Evolutionary conservation across 2,888 invertebrate genomes (phyloP).

Genomic region (Ennomos erosarius): DNA sequence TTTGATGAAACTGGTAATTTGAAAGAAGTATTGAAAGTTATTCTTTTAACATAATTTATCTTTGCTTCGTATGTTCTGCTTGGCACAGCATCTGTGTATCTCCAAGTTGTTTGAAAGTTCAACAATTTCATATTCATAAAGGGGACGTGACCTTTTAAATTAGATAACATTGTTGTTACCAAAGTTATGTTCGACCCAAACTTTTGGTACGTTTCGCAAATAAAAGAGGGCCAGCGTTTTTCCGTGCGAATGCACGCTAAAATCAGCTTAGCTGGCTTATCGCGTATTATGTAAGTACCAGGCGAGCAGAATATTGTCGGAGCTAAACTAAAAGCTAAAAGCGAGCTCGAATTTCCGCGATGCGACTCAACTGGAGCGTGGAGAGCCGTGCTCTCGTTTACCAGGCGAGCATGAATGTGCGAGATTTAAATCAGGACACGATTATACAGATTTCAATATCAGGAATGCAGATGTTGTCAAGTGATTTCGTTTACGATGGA

Average conservation of each 20-base stretch:
- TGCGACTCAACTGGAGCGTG: constrained; percentile 36
- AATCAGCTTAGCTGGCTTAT: constrained; percentile 26
- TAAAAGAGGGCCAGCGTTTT: constrained; percentile 12
- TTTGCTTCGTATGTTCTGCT: too few species aligned
- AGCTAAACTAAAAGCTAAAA: constrained; percentile 29
- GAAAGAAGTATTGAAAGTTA: too few species aligned
- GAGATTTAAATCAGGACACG: constrained; percentile 15
- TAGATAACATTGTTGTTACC: too few species aligned
- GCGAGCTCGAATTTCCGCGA: constrained; percentile 29
- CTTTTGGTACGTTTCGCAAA: constrained; percentile 1
- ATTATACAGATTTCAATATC: constrained; percentile 13
- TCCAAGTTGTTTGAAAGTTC: too few species aligned
- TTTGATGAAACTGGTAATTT: too few species aligned
- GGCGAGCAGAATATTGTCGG: constrained; percentile 21
- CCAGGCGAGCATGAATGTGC: constrained; percentile 28
- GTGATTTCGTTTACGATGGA: too few species aligned
- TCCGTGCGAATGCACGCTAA: constrained; percentile 16
- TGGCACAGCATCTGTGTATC: too few species aligned
- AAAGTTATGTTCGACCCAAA: too few species aligned
- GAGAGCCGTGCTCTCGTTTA: constrained; percentile 30
- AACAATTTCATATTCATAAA: too few species aligned
- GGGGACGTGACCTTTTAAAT: too few species aligned
- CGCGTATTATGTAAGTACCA: constrained; percentile 29
- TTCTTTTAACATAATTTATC: too few species aligned
- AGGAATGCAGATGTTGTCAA: background rate